Percentiles rank a stretch among this genome's conserved stretches.
phyloP scores from a whole-genome alignment of 2,888 invertebrate genomes.

The Eupithecia subumbrata region DNA sequence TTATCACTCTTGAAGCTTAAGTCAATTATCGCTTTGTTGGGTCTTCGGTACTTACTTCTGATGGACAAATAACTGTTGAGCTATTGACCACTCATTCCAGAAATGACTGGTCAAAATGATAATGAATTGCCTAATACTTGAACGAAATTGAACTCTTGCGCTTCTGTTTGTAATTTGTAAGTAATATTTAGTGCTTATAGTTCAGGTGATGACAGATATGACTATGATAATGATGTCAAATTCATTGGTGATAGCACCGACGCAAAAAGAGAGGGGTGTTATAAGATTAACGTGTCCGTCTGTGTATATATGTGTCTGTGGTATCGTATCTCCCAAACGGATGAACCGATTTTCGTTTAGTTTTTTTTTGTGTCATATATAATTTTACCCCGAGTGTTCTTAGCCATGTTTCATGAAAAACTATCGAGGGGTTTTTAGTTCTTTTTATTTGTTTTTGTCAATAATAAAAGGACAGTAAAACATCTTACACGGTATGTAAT shows the following conservation, averaged over 20 bases:
- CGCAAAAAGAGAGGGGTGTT: too few relatives aligned
- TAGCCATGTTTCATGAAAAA: too few relatives aligned
- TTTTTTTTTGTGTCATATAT: too few relatives aligned
- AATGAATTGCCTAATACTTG: conserved; percentile 39
- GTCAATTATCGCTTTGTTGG: conserved; percentile 66
- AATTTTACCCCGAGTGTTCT: too few relatives aligned
- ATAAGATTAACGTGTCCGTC: too few relatives aligned
- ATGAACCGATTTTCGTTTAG: too few relatives aligned
- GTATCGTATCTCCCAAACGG: too few relatives aligned
- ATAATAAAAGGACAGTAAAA: neutral
- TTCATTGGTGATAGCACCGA: neutral
- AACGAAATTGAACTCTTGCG: conserved; percentile 33
- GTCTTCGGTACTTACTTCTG: conserved; percentile 48
- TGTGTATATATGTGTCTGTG: too few relatives aligned
- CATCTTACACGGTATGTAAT: neutral
- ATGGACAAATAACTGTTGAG: conserved; percentile 61
- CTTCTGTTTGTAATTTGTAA: neutral
- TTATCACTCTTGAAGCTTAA: conserved; percentile 43
- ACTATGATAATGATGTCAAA: conserved; percentile 16
- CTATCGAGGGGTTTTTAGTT: too few relatives aligned
- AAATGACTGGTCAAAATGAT: conserved; percentile 41
- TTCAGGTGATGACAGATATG: conserved; percentile 21
- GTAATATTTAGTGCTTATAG: neutral
- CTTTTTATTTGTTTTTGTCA: too few relatives aligned
- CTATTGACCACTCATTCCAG: conserved; percentile 33